These are phyloP conservation scores for Hylaeus volcanicus DNA, from an alignment of 1,140 invertebrate genomes.

Conservation along the genomic window DNA sequence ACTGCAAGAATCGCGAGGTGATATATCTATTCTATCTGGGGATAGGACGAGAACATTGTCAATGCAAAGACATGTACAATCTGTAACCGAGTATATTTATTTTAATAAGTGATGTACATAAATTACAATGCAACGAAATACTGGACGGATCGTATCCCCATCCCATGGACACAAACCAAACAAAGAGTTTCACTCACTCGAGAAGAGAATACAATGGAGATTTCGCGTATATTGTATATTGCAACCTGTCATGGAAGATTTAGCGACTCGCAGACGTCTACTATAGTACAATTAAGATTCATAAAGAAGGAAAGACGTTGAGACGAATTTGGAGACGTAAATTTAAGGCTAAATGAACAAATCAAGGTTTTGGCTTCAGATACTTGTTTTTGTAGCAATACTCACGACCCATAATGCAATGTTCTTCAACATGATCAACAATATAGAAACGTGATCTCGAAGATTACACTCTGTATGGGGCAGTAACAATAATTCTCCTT, in stretches of 20 bases:
- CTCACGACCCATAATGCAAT: too few relatives aligned
- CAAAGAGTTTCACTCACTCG: constrained; percentile 34
- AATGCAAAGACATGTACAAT: constrained; percentile 38
- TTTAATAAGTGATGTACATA: constrained; percentile 72
- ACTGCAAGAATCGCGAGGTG: neutral
- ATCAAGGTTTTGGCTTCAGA: too few relatives aligned
- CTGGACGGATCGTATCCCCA: constrained; percentile 65
- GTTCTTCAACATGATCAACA: too few relatives aligned
- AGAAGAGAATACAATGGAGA: constrained; percentile 18
- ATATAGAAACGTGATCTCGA: too few relatives aligned
- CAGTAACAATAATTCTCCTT: too few relatives aligned
- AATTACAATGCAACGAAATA: constrained; percentile 73
- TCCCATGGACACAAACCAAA: constrained; percentile 46
- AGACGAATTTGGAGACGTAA: neutral
- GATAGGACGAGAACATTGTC: constrained; percentile 17
- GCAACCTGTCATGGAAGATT: constrained; percentile 10
- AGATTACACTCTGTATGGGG: too few relatives aligned
- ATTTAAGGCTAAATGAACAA: too few relatives aligned
- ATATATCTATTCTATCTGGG: neutral
- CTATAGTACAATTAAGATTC: neutral
- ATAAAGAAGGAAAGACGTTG: constrained; percentile 2
- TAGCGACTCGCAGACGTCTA: constrained; percentile 4
- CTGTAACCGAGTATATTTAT: constrained; percentile 67
- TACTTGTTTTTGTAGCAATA: too few relatives aligned
- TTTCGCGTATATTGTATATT: constrained; percentile 14